Conservation (phyloP, 2,113 vertebrate genomes). For the Rhineura floridana region DNA sequence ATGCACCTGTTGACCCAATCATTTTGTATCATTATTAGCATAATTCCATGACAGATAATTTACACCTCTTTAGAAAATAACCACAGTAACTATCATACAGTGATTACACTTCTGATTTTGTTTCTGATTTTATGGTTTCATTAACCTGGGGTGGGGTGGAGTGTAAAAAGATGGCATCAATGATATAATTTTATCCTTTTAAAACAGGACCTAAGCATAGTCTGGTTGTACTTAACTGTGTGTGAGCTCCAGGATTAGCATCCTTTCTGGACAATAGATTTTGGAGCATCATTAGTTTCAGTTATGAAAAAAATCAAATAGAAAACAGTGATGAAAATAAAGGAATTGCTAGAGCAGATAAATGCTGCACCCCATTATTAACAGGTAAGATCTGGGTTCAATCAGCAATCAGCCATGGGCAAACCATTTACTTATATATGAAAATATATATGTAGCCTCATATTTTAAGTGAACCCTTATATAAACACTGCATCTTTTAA, state of each 20-base stretch:
- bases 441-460: too few species aligned
- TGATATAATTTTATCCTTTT: neutral
- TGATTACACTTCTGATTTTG: neutral
- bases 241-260: neutral
- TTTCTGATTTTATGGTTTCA: slow-evolving; percentile 5
- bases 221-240: neutral
- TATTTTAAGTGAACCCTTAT: neutral
- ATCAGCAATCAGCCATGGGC: neutral
- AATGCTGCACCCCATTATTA: neutral
- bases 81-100: neutral
- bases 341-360: neutral
- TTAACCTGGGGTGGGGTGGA: neutral
- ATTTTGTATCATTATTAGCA: neutral
- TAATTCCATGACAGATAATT: slow-evolving; percentile 7
- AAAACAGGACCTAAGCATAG: neutral
- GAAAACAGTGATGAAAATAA: neutral
- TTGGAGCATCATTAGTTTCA: neutral
- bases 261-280: neutral
- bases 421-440: neutral
- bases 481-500: neutral
- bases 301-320: neutral
- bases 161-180: neutral
- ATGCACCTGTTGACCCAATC: neutral
- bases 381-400: neutral
- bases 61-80: neutral